Conservation (phyloP, 2,888 invertebrate genomes). For the Lycaena phlaeas region DNA sequence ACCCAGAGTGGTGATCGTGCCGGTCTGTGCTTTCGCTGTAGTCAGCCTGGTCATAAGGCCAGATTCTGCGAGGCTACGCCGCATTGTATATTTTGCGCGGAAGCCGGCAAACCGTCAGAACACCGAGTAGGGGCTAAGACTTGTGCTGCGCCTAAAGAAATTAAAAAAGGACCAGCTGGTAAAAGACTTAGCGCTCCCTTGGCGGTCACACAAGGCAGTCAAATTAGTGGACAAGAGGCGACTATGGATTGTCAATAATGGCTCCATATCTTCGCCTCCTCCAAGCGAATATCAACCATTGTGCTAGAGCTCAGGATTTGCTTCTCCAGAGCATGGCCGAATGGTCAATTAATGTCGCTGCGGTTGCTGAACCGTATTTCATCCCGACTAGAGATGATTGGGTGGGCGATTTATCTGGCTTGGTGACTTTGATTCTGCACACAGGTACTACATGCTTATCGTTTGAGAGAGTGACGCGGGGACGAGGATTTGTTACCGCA, state of each 20-base stretch:
- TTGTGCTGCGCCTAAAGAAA: neutral
- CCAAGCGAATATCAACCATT: slow-evolving; percentile 19
- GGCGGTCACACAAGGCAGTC: neutral
- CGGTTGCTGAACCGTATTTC: slow-evolving; percentile 10
- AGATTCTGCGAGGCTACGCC: slow-evolving; percentile 11
- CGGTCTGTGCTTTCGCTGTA: slow-evolving; percentile 15
- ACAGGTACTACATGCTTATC: neutral
- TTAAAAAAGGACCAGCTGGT: too few relatives aligned
- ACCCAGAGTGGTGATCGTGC: slow-evolving; percentile 2
- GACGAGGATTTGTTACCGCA: slow-evolving; percentile 13
- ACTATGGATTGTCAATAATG: neutral
- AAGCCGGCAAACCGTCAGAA: slow-evolving; percentile 7
- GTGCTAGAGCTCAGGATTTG: slow-evolving; percentile 15
- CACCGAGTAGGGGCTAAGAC: slow-evolving; percentile 11
- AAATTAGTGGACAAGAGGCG: neutral
- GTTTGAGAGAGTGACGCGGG: neutral
- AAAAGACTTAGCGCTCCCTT: too few relatives aligned
- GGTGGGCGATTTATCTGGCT: neutral
- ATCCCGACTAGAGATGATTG: neutral
- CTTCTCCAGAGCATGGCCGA: slow-evolving; percentile 14
- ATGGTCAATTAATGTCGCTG: slow-evolving; percentile 13
- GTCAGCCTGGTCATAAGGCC: slow-evolving; percentile 15
- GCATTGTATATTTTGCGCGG: slow-evolving; percentile 14
- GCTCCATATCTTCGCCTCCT: neutral
- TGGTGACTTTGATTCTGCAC: neutral